These are phyloP conservation scores for Phrynocephalus versicolor DNA, from an alignment of 2,113 vertebrate genomes.

Conservation along the genomic window DNA sequence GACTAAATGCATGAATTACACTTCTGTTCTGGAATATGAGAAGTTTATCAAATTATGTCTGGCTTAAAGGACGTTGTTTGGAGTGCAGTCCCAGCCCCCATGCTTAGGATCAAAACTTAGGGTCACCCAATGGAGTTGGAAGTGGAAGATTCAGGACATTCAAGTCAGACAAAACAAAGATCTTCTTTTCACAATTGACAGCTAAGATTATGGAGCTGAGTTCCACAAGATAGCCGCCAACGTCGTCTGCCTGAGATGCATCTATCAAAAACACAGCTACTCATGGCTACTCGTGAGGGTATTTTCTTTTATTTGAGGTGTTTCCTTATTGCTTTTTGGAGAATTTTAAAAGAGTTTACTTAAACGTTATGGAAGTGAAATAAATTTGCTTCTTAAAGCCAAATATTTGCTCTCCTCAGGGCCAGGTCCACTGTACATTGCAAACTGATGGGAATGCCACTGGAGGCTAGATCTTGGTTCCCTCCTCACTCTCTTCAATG, in stretches of 20 bases:
- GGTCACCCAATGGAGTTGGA: neutral
- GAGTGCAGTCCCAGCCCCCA: too few relatives aligned
- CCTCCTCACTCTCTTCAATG: neutral
- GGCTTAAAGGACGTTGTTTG: neutral
- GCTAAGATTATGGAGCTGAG: neutral
- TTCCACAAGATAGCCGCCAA: neutral
- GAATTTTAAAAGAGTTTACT: neutral
- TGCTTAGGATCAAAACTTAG: neutral
- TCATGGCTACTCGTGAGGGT: neutral
- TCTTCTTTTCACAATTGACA: neutral
- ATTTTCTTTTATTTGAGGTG: neutral
- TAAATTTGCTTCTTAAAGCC: neutral
- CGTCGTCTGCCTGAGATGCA: neutral
- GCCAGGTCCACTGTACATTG: neutral
- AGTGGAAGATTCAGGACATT: neutral
- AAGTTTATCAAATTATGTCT: neutral
- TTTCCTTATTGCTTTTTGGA: neutral
- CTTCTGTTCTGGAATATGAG: too few relatives aligned
- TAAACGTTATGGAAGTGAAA: neutral
- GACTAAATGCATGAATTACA: neutral
- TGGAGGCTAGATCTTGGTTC: neutral
- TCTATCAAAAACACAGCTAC: neutral
- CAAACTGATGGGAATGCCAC: neutral
- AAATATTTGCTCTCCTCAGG: neutral
- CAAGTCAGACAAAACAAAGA: neutral